Percentiles rank a stretch among this genome's conserved stretches.
Conservation (phyloP, 1,140 invertebrate genomes). For the Heliconius melpomene region DNA sequence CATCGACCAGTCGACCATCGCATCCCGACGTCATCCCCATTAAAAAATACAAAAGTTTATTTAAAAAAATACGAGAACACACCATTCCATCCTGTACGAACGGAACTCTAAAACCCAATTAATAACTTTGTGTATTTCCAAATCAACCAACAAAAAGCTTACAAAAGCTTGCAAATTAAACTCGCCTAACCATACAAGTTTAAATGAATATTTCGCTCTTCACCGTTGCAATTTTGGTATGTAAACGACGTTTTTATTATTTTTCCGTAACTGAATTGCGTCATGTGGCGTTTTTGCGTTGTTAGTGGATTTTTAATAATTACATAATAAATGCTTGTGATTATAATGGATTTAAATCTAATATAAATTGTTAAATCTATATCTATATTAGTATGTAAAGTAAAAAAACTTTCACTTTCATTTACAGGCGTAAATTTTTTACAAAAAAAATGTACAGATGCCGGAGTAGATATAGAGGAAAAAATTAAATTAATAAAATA, state of each 20-base stretch:
- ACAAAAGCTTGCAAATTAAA: conserved; percentile 17
- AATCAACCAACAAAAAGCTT: conserved; percentile 11
- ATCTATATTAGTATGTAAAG: no score
- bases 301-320: background rate
- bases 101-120: conserved; percentile 6
- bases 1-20: no score
- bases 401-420: no score
- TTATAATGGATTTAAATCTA: no score
- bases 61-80: background rate
- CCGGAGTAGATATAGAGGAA: no score
- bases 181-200: conserved; percentile 18
- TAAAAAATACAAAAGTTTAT: background rate
- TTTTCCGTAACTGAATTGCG: background rate
- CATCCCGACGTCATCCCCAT: background rate
- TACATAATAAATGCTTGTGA: no score
- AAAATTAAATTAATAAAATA: no score
- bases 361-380: no score
- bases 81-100: background rate
- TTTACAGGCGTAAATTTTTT: no score
- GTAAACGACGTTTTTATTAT: conserved; percentile 10
- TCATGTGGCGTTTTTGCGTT: background rate
- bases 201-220: conserved; percentile 20
- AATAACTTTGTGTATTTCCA: conserved; percentile 8
- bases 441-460: no score
- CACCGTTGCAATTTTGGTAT: conserved; percentile 3